Percentiles rank a stretch among this genome's conserved stretches.
phyloP scores from a whole-genome alignment of 1,140 invertebrate genomes.

The Eulimnadia texana region DNA sequence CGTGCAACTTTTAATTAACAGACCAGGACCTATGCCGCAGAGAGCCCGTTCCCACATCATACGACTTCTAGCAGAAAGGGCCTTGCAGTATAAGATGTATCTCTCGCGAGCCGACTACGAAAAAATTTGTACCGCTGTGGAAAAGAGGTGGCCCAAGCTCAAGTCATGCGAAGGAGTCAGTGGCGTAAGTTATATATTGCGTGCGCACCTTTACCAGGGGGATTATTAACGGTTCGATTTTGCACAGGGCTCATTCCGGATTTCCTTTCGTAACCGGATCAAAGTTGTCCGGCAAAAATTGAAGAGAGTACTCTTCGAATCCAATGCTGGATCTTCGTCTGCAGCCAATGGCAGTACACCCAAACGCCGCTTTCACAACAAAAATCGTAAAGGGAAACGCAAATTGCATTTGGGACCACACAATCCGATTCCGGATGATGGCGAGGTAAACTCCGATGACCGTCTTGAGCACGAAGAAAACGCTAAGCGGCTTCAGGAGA shows the following conservation, averaged over 20 bases:
- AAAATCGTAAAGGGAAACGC: neutral
- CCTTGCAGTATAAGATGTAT: neutral
- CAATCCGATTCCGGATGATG: neutral
- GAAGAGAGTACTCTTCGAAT: neutral
- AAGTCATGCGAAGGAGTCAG: neutral
- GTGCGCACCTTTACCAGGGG: neutral
- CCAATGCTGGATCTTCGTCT: neutral
- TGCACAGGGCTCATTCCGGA: neutral
- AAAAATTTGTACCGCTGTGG: neutral
- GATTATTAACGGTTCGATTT: neutral
- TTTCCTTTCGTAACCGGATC: neutral
- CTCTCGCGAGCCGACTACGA: neutral
- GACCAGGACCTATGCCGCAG: neutral
- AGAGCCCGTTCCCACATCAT: neutral
- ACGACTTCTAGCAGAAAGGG: neutral
- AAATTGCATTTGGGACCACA: neutral
- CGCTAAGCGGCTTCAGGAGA: neutral
- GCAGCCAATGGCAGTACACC: neutral
- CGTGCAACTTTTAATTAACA: neutral
- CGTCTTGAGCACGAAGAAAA: neutral
- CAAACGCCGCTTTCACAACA: neutral
- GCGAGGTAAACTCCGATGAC: neutral
- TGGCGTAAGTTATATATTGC: neutral
- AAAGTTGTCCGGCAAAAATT: neutral
- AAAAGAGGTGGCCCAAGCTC: neutral